Conservation (phyloP, 2,888 invertebrate species). For the Psylliodes chrysocephalus region DNA sequence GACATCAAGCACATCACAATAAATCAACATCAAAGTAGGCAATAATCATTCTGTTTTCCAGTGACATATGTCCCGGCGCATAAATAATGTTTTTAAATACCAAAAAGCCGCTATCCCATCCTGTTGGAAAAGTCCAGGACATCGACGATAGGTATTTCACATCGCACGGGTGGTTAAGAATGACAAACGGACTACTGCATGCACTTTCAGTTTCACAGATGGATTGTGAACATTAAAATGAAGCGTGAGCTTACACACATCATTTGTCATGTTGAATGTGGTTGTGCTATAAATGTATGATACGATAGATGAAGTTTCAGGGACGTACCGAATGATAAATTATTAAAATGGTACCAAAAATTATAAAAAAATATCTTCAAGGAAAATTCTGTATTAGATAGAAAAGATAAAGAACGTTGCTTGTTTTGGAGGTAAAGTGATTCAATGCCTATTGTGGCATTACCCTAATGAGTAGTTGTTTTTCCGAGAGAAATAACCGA, state of each 20-base stretch:
- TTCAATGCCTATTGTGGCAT: too few species aligned
- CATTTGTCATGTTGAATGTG: constrained; percentile 58
- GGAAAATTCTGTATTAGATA: too few species aligned
- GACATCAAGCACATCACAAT: constrained; percentile 12
- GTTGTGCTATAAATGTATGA: constrained; percentile 50
- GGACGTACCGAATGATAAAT: constrained; percentile 3
- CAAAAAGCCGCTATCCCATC: constrained; percentile 12
- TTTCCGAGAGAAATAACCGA: too few species aligned
- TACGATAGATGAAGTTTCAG: constrained; percentile 6
- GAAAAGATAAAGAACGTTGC: too few species aligned
- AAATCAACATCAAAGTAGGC: constrained; percentile 38
- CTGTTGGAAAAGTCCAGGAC: not conserved
- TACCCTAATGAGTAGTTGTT: too few species aligned
- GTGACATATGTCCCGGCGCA: constrained; percentile 30
- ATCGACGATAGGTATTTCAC: not conserved
- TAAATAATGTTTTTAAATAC: constrained; percentile 33
- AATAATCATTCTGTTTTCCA: constrained; percentile 28
- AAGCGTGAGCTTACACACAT: constrained; percentile 52
- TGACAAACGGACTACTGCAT: constrained; percentile 44
- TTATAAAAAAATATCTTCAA: too few species aligned
- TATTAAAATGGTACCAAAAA: too few species aligned
- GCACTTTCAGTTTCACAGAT: constrained; percentile 54
- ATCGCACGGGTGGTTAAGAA: constrained; percentile 43
- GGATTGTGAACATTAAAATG: constrained; percentile 52
- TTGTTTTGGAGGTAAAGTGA: too few species aligned